Conservation (phyloP, 2,797 vertebrate genomes). For the Xerus rutilus region DNA sequence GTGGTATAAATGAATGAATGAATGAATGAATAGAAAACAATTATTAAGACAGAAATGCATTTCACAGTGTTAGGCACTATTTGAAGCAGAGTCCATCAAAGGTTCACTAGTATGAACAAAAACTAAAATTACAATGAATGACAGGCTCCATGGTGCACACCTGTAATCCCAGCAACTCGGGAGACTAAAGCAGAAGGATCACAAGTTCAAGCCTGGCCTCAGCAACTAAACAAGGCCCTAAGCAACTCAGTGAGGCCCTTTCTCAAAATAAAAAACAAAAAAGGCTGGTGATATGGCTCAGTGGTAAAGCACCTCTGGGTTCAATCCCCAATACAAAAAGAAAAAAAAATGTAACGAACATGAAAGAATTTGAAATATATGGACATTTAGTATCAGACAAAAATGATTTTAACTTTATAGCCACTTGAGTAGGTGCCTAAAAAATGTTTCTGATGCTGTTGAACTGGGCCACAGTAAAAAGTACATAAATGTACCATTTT, state of each 20-base stretch:
- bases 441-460: conserved; percentile 47
- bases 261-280: neutral
- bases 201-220: neutral
- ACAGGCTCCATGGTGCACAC: neutral
- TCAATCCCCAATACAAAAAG: neutral
- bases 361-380: conserved; percentile 43
- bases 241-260: neutral
- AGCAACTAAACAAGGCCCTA: neutral
- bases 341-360: neutral
- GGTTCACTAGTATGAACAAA: neutral
- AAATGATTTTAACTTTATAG: conserved; percentile 21
- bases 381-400: neutral
- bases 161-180: neutral
- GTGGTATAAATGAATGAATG: too few relatives aligned
- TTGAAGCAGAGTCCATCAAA: conserved; percentile 17
- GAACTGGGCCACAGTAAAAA: conserved; percentile 17
- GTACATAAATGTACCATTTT: conserved; percentile 28
- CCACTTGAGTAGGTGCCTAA: conserved; percentile 3
- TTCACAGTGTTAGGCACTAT: conserved; percentile 10
- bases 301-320: neutral
- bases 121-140: too few relatives aligned
- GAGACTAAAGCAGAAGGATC: neutral
- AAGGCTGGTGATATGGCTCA: neutral
- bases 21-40: too few relatives aligned
- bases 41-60: conserved; percentile 3